Percentiles rank a stretch among this genome's conserved stretches.
These are phyloP conservation scores for Prunella himalayana DNA, from an alignment of 2,113 vertebrate genomes.

Conservation along the genomic window DNA sequence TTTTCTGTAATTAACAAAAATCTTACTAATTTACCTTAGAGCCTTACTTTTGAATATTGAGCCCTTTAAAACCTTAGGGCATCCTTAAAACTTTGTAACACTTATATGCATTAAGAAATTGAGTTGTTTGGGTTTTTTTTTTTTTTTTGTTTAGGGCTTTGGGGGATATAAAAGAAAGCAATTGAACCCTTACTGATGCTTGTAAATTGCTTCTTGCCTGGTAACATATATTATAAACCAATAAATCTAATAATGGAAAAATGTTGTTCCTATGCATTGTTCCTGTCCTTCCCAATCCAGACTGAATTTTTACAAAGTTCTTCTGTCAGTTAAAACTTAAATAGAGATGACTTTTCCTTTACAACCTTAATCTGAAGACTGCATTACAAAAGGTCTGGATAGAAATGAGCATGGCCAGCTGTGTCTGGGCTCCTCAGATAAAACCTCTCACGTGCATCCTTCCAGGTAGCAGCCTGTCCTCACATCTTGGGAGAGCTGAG, in stretches of 20 bases:
- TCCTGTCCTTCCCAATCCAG: neutral
- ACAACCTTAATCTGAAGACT: neutral
- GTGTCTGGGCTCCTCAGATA: neutral
- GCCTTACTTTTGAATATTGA: constrained; percentile 2
- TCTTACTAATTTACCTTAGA: neutral
- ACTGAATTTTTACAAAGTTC: neutral
- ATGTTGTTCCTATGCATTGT: neutral
- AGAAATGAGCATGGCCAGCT: neutral
- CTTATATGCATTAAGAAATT: neutral
- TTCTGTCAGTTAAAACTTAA: neutral
- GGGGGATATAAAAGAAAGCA: neutral
- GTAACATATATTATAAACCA: neutral
- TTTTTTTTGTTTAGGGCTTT: neutral
- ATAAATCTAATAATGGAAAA: constrained; percentile 39
- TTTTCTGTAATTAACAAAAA: neutral
- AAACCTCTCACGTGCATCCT: neutral
- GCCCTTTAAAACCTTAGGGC: neutral
- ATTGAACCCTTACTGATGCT: neutral
- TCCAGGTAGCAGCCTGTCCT: neutral
- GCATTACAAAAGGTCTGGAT: neutral
- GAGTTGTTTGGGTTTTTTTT: neutral
- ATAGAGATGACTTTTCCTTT: neutral
- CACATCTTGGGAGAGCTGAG: neutral
- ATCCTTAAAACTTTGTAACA: neutral
- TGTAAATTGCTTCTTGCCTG: neutral